These are phyloP conservation scores for Heliconius aoede DNA, from an alignment of 2,888 invertebrate genomes.

Conservation along the genomic window DNA sequence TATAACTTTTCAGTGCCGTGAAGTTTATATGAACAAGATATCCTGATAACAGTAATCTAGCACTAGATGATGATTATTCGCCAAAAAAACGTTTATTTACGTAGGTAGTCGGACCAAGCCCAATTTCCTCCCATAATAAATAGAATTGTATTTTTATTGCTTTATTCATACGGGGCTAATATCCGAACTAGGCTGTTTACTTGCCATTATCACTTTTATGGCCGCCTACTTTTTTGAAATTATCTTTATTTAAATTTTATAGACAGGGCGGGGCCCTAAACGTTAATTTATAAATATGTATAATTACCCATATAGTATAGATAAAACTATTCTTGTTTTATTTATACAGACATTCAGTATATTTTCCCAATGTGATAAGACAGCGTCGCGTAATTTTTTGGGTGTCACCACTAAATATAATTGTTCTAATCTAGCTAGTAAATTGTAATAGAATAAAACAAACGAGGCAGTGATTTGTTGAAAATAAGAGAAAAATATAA, in stretches of 20 bases:
- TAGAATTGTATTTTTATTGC: conserved; percentile 53
- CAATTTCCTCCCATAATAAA: conserved; percentile 49
- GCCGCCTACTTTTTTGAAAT: conserved; percentile 28
- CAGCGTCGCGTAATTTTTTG: too few species aligned
- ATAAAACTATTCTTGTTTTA: too few species aligned
- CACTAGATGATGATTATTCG: conserved; percentile 15
- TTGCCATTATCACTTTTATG: conserved; percentile 38
- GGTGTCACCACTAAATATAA: too few species aligned
- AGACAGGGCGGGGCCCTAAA: conserved; percentile 22
- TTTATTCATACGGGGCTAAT: conserved; percentile 48
- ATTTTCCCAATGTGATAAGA: too few species aligned
- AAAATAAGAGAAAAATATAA: too few species aligned
- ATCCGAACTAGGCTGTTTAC: conserved; percentile 41
- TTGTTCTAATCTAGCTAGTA: too few species aligned
- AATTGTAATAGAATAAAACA: too few species aligned
- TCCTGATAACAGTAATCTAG: neutral
- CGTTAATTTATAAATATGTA: too few species aligned
- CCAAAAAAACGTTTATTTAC: conserved; percentile 49
- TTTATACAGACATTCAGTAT: too few species aligned
- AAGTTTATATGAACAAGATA: neutral
- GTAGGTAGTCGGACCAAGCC: conserved; percentile 55
- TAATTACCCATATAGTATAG: too few species aligned
- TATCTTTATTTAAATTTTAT: conserved; percentile 35
- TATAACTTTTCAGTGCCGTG: too few species aligned
- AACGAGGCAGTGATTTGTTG: too few species aligned